Base-by-base conservation (phyloP, 1,140 invertebrate species). In the Cotesia glomerata region DNA sequence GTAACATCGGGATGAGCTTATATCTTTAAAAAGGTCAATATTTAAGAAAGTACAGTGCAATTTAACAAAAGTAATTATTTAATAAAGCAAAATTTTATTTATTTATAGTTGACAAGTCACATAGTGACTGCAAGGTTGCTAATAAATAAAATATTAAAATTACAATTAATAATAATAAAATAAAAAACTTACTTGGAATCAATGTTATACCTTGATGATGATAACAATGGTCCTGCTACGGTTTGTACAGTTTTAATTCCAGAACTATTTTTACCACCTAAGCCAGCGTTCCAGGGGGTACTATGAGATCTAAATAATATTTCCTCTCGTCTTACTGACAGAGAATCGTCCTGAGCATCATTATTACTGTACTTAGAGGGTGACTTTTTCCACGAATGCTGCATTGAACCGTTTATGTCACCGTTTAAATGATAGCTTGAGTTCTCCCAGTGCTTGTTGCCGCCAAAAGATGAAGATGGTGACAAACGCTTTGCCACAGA, bases 161-260 rank as follows among this genome's bases (percentile, higher is more conserved):
- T 3, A 58, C 58, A 36, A n/a, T 62, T 45, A 64, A 32, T 35
- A 36, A 63, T 39, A 35, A 5, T 34, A 64, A 58, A 18, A 54
- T 34, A 69, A 18, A 52, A 36, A 67, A 76, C 75, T 77, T 78
- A 86, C 86, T 85, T 87, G 0, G 82, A 79, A 78, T 87, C 86
- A 1, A 87, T 85, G 45, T 88, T 88, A 59, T 84, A 87, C 80
- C 83, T 83, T 0, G 82, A 84, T 0, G 86, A 86, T 45, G 83
- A 76, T 35, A 86, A 77, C 39, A 88, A 77, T 5, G 86, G 86
- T 45, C 85, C 84, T 45, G 81, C 81, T 16, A 82, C 78, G 7
- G 83, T 82, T 64, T 85, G 83, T 0, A 84, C 80, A 5, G 79
- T 80, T 71, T 83, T 87, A 0, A 83, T 59, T 0, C 80, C 80